Evolutionary conservation across 2,113 vertebrate species (phyloP), one percentile per base, ranked within the genome.

Genomic region (Rhodinocichla rosea): DNA sequence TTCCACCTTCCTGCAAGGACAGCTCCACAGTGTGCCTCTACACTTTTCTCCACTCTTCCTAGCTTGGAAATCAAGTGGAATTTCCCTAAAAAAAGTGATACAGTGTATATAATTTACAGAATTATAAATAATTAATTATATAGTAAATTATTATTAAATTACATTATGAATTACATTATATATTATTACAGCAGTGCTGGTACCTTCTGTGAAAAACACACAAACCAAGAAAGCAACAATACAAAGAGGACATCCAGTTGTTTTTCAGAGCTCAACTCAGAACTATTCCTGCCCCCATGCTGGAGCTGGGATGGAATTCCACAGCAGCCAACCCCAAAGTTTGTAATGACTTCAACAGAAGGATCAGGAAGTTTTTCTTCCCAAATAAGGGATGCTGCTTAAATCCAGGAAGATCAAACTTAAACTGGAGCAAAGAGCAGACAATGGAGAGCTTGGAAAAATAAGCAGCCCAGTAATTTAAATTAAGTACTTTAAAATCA

Each of bases 1-100:
- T 99, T 99, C 99, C 99, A 99, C 94, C 98, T 98, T 59, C 98
- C 99, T 62, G 99, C 98, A 73, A 99, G 98, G 57, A 99, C 99
- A 40, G 99, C 99, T 92, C 99, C 99, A 96, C 98, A 98, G 50
- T 99, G 99, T 7, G 99, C 99, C 71, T 99, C 99, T 7, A 99
- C 98, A 49, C 99, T 99, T 96, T 99, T 99, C 96, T 99, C 99
- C 22, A 99, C 98, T 92, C 99, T 98, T 65, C 99, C 99, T 1
- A 96, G 95, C 89, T 98, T 99, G 21, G 99, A 99, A 95, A 98
- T 98, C 91, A 99, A 97, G 95, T 99, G 99, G 92, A 99, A 99
- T 93, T 99, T 99, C 79, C 99, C 99, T 99, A 78, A 37, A 56
- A 93, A 64, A 32, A 97, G 88, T 65, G 5, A 75, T 2, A 69